Conservation (phyloP, 1,140 invertebrate species). For the Megalopta genalis region DNA sequence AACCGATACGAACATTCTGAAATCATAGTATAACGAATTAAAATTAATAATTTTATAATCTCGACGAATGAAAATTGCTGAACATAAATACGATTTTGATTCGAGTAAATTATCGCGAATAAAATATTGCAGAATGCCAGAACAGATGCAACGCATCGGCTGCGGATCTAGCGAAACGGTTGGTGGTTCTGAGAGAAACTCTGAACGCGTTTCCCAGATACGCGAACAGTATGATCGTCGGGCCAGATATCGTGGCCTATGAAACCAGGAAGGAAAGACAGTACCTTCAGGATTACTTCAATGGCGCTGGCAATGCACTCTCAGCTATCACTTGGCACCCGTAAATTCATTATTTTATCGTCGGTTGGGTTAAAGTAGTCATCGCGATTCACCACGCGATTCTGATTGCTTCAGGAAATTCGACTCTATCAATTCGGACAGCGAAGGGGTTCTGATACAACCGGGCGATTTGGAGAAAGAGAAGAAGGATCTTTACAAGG, state of each 20-base stretch:
- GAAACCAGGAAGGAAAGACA: conserved; percentile 75
- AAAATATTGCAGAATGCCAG: conserved; percentile 68
- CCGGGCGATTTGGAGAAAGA: conserved; percentile 67
- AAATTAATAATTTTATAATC: too few species aligned
- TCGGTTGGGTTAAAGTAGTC: too few species aligned
- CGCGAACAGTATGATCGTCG: conserved; percentile 69
- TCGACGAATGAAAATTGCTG: too few species aligned
- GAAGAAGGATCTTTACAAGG: conserved; percentile 66
- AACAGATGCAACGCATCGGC: conserved; percentile 70
- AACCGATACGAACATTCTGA: conserved; percentile 24
- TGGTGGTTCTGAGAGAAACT: conserved; percentile 81
- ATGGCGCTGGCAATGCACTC: conserved; percentile 79
- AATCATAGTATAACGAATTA: too few species aligned
- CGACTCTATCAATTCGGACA: conserved; percentile 54
- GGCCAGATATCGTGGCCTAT: conserved; percentile 75
- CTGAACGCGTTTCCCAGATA: conserved; percentile 81
- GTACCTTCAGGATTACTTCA: conserved; percentile 82
- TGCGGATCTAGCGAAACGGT: conserved; percentile 75
- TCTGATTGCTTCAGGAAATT: conserved; percentile 54
- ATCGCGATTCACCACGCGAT: background rate
- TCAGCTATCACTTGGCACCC: conserved; percentile 83
- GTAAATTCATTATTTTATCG: conserved; percentile 76
- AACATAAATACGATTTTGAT: too few species aligned
- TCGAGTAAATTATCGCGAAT: background rate
- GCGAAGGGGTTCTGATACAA: conserved; percentile 61